phyloP scores from a whole-genome alignment of 2,888 invertebrate genomes.

The Phrixothrix hirtus region DNA sequence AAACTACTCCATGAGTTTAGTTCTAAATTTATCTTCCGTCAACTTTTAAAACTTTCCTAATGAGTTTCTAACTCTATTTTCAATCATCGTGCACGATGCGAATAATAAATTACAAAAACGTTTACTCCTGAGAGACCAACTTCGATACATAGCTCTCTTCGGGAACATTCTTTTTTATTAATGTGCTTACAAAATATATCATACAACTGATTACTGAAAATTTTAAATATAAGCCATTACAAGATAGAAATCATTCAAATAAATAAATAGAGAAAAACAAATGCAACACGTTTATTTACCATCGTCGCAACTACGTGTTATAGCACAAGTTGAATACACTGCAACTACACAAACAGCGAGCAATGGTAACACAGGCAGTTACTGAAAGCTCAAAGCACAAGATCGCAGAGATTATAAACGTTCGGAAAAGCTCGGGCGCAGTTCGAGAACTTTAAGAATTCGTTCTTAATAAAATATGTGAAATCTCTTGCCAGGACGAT shows the following conservation, averaged over 20 bases:
- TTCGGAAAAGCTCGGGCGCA: slow-evolving; percentile 15
- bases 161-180: too few species aligned
- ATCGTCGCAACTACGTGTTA: background rate
- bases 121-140: background rate
- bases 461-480: slow-evolving; percentile 12
- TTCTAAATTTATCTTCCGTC: background rate
- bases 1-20: background rate
- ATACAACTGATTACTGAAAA: background rate
- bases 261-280: background rate
- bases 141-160: too few species aligned
- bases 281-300: slow-evolving; percentile 7
- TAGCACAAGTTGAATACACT: background rate
- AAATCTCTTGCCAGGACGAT: slow-evolving; percentile 3
- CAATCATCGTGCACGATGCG: background rate
- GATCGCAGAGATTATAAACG: slow-evolving; percentile 15
- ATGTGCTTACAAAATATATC: too few species aligned
- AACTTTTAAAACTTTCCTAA: background rate
- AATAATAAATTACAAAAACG: background rate
- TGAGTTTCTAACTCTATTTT: slow-evolving; percentile 1
- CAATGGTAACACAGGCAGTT: slow-evolving; percentile 14
- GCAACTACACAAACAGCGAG: slow-evolving; percentile 11
- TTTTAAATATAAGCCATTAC: background rate
- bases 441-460: slow-evolving; percentile 13
- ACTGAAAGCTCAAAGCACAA: slow-evolving; percentile 21
- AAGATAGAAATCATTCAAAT: background rate